A percentile compares a stretch with the other conserved stretches of the same genome.
These are phyloP conservation scores for Molothrus ater DNA, from an alignment of 2,797 vertebrate species.

Conservation along the genomic window DNA sequence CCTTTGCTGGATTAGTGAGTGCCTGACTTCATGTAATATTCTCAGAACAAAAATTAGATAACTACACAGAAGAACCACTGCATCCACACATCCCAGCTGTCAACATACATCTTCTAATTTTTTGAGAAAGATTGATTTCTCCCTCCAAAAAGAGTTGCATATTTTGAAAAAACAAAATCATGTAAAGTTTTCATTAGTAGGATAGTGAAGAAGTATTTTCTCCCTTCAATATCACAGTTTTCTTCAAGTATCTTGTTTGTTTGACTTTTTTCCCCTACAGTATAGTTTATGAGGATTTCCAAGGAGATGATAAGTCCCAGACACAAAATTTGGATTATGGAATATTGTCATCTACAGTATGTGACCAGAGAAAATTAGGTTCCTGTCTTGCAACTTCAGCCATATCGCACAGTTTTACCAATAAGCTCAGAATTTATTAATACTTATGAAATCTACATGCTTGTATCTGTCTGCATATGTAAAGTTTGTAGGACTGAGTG, in stretches of 20 bases:
- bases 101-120: not conserved
- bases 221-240: not conserved
- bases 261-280: not conserved
- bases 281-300: not conserved
- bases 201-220: not conserved
- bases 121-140: not conserved
- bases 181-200: not conserved
- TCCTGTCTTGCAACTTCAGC: not conserved
- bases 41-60: conserved; percentile 30
- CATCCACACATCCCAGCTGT: not conserved
- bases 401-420: not conserved
- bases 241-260: not conserved
- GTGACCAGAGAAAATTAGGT: not conserved
- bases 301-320: not conserved
- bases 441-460: not conserved
- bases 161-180: not conserved
- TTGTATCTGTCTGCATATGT: not conserved
- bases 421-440: not conserved
- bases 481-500: not conserved
- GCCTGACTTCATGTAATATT: not conserved
- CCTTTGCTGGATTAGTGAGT: conserved; percentile 24
- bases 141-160: not conserved
- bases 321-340: not conserved
- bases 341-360: not conserved
- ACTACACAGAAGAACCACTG: not conserved